Evolutionary conservation across 2,113 vertebrate genomes (phyloP), one percentile per base, ranked within the genome.

Genomic region (Nothobranchius kuhntae): DNA sequence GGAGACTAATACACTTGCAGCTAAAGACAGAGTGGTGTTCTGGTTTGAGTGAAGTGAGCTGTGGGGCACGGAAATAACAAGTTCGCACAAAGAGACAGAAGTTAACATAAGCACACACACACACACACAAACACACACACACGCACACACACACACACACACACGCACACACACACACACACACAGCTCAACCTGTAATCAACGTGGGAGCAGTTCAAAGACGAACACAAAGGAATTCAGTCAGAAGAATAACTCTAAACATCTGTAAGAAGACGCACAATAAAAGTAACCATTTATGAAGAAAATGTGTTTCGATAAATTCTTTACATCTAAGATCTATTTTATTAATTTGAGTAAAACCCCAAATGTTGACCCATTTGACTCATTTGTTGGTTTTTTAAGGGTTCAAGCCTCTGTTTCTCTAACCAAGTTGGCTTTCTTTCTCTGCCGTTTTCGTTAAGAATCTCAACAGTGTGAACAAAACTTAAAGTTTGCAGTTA

Each of bases 1-100:
- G 90, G 90, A 85, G 82, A 92, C 89, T 61, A 72, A 86, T 83
- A 87, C 51, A 71, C 74, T 77, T 26, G 24, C 64, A 24, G 73
- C 61, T 72, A 71, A 80, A 82, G 83, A 83, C 76, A 71, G 67
- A 87, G 85, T 61, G 83, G 79, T 75, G 78, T 88, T 92, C 83
- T 68, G 82, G 78, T 87, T 73, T 52, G 79, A 83, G 78, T 51
- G 61, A 75, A 50, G 79, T 65, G 71, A 86, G 86, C 85, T 42
- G 76, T 53, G 77, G 86, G 71, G 65, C 75, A 68, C 70, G 48
- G 58, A 86, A 83, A 87, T 85, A 87, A 83, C 85, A 78, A 76
- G 86, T 85, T 68, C 24, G 65, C 65, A 86, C 84, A 86, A 81
- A 82, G 76, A 70, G 35, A 77, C 59, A 8, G 65, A 2, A 60